Evolutionary conservation across 2,113 vertebrate species (phyloP).

Genomic region (Callionymus lyra): DNA sequence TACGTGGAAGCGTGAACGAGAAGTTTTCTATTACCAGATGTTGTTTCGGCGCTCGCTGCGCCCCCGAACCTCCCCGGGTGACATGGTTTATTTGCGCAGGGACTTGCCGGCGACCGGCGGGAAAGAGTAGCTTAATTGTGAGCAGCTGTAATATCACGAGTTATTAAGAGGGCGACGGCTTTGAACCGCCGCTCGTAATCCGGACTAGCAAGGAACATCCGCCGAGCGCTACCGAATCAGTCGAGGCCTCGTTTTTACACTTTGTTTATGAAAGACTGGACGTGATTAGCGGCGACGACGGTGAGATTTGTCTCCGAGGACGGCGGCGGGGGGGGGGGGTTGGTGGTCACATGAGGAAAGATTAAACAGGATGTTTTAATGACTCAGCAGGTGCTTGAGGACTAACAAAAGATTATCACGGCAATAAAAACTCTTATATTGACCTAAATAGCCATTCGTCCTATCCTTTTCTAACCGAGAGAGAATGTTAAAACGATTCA

Average conservation of each 20-base stretch:
- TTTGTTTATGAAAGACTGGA: slow-evolving; percentile 54
- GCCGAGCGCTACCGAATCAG: slow-evolving; percentile 50
- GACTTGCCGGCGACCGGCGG: slow-evolving; percentile 43
- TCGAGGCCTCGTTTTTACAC: slow-evolving; percentile 57
- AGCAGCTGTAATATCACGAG: slow-evolving; percentile 65
- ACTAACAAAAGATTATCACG: no score
- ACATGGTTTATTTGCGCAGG: slow-evolving; percentile 62
- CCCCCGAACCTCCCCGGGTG: slow-evolving; percentile 54
- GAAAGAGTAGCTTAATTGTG: slow-evolving; percentile 59
- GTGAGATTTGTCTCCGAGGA: slow-evolving; percentile 45
- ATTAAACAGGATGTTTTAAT: no score
- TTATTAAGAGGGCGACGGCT: slow-evolving; percentile 56
- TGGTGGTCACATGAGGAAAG: background rate
- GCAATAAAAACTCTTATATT: no score
- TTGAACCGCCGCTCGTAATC: slow-evolving; percentile 49
- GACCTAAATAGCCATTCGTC: no score
- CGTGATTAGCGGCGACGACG: slow-evolving; percentile 63
- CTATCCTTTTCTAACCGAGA: no score
- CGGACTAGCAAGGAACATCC: slow-evolving; percentile 35
- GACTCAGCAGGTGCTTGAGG: no score
- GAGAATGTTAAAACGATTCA: no score
- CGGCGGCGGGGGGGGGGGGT: no score
- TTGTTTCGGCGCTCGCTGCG: slow-evolving; percentile 60
- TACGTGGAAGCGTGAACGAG: slow-evolving; percentile 53
- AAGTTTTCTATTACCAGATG: slow-evolving; percentile 54